Base-by-base conservation (phyloP, 2,888 invertebrate genomes). In the Eupithecia insigniata region DNA sequence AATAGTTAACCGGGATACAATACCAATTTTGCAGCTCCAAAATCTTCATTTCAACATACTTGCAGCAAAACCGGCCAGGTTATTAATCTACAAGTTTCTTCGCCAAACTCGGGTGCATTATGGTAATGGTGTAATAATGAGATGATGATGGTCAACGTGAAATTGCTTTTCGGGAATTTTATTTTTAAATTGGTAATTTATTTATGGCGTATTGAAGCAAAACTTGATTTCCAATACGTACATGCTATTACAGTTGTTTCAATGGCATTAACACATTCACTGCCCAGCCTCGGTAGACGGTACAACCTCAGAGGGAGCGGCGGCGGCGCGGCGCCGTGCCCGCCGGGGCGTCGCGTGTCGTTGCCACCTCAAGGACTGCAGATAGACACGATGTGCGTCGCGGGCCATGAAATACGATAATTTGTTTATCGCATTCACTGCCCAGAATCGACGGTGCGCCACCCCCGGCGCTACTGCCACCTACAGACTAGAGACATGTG, bases 121-220 rank as follows among this genome's bases (percentile, higher is more conserved):
- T 90, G 91, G 83, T 92, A 92, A 92, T 92, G 87, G 85, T 81
- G 89, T 90, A 89, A 90, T 90, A 92, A 91, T 89, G 87, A 85
- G 85, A 84, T 86, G 89, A 86, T 83, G 84, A 87, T 70, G 58
- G 67, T 30, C 26, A 62, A 62, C 28, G 66, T 66, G 22, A 73
- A 73, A 73, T 84, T 82, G 80, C 69, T 67, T 71, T 66, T 46
- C 55, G 32, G 70, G 26, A 32, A 66, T 69, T 62, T 66, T 62
- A 36, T 26, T 64, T 64, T 36, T 26, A 26, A n/a, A 34, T 36
- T 64, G 55, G 26, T 36, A 39, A n/a, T n/a, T n/a, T n/a, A n/a
- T n/a, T n/a, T n/a, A n/a, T n/a, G n/a, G n/a, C n/a, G n/a, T n/a
- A n/a, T n/a, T n/a, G n/a, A n/a, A n/a, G n/a, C n/a, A 58, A 58